Conservation (phyloP, 2,113 vertebrate genomes). For the Suricata suricatta region DNA sequence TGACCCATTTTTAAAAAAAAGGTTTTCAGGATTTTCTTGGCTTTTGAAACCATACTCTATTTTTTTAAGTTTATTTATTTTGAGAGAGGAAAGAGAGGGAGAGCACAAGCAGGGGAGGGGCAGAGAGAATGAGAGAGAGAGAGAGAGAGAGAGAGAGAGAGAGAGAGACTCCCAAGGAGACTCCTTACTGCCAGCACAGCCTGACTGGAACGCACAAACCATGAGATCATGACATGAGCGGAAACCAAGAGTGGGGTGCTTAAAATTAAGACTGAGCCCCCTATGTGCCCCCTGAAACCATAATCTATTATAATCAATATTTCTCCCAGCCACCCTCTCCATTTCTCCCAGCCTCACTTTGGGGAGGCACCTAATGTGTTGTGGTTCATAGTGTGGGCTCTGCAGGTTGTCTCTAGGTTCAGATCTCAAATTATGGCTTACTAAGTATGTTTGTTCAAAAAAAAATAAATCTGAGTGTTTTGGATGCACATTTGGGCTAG, state of each 20-base stretch:
- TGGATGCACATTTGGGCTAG: background rate
- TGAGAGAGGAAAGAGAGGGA: too few relatives aligned
- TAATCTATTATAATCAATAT: background rate
- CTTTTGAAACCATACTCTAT: background rate
- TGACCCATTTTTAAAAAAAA: background rate
- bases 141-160: too few relatives aligned
- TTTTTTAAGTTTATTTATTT: background rate
- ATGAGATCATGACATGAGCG: too few relatives aligned
- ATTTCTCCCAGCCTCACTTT: background rate
- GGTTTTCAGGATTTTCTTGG: background rate
- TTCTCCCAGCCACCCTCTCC: background rate
- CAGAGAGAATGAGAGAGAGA: too few relatives aligned
- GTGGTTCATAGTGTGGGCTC: background rate
- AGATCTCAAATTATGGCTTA: background rate
- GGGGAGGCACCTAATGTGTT: background rate
- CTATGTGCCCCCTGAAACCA: background rate
- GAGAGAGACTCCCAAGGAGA: too few relatives aligned
- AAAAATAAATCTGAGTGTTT: background rate
- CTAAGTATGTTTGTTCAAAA: background rate
- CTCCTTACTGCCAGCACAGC: too few relatives aligned
- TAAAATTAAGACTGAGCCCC: too few relatives aligned
- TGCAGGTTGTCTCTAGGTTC: background rate
- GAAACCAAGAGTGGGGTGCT: too few relatives aligned
- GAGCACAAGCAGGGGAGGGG: too few relatives aligned
- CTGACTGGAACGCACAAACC: too few relatives aligned